Evolutionary conservation across 2,888 invertebrate genomes (phyloP).

Genomic region (Leptopilina syphax): DNA sequence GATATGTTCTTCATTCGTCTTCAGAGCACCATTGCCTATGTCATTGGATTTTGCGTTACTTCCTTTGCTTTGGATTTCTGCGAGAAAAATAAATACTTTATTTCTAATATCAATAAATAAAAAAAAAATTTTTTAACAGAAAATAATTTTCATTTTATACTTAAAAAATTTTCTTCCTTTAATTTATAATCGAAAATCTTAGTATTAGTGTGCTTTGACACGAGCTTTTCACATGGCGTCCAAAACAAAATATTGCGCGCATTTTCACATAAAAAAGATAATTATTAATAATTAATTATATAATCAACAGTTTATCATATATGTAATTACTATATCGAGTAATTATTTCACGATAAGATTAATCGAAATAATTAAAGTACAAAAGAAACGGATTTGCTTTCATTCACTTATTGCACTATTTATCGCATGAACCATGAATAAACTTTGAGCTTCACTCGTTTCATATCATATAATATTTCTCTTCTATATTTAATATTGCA

Average conservation of each 20-base stretch:
- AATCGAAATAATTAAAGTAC: neutral
- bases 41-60: neutral
- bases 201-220: constrained; percentile 41
- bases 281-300: constrained; percentile 16
- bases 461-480: neutral
- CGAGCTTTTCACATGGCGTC: constrained; percentile 23
- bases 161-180: too few relatives aligned
- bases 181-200: too few relatives aligned
- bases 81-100: constrained; percentile 39
- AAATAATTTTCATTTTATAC: neutral
- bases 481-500: neutral
- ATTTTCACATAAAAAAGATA: constrained; percentile 6
- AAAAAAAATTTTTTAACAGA: neutral
- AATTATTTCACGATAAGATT: constrained; percentile 12
- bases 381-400: constrained; percentile 8
- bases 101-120: constrained; percentile 40
- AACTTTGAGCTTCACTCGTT: constrained; percentile 32
- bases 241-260: constrained; percentile 7
- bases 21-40: constrained; percentile 52
- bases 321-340: constrained; percentile 9
- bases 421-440: constrained; percentile 23
- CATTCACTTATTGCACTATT: constrained; percentile 23
- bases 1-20: neutral
- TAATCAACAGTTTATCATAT: neutral
- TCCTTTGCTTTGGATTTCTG: constrained; percentile 25